These are phyloP conservation scores for Timema cristinae DNA, from an alignment of 2,888 invertebrate genomes.

Conservation along the genomic window DNA sequence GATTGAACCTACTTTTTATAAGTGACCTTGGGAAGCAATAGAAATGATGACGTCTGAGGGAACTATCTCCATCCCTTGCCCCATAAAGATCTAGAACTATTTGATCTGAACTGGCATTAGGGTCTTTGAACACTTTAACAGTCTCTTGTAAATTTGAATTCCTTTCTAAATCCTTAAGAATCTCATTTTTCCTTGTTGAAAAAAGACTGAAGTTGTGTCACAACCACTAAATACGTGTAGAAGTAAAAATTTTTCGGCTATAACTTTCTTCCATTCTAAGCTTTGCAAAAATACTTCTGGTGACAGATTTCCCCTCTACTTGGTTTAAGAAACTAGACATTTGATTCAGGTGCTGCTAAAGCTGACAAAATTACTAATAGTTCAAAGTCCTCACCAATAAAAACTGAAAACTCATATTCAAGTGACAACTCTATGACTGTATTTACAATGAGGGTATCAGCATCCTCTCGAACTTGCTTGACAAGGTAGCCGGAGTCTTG, in stretches of 20 bases:
- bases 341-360: background rate
- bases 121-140: background rate
- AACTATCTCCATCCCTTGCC: background rate
- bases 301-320: background rate
- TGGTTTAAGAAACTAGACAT: background rate
- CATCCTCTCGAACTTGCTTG: too few species aligned
- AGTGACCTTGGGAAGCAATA: background rate
- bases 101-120: background rate
- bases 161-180: background rate
- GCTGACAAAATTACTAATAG: background rate
- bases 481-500: too few species aligned
- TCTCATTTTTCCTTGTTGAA: background rate
- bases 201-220: background rate
- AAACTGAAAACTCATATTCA: background rate
- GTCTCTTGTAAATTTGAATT: background rate
- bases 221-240: background rate
- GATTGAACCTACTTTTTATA: background rate
- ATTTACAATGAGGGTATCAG: too few species aligned
- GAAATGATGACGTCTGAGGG: background rate
- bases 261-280: background rate
- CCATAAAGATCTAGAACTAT: slow-evolving; percentile 1
- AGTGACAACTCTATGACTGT: too few species aligned
- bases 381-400: background rate
- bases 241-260: background rate
- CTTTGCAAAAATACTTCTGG: background rate